phyloP scores from a whole-genome alignment of 2,888 invertebrate species.

The Dendrolimus pini region DNA sequence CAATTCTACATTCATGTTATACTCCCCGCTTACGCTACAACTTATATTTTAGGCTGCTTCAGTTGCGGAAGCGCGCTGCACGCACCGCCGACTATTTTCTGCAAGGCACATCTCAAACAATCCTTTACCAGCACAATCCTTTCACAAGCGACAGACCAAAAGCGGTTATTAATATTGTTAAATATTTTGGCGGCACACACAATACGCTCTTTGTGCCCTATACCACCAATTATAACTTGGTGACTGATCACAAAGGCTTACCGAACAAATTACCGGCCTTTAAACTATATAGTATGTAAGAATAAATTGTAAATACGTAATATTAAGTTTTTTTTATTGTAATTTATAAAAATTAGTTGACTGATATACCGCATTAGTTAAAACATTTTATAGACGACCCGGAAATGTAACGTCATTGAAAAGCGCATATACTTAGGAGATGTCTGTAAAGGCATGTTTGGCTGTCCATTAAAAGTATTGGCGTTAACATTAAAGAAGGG shows the following conservation, averaged over 20 bases:
- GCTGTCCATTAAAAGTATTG: too few species aligned
- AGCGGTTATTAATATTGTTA: conserved; percentile 57
- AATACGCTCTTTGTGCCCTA: conserved; percentile 33
- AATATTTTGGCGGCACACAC: conserved; percentile 57
- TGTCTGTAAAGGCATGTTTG: too few species aligned
- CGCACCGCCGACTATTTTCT: conserved; percentile 42
- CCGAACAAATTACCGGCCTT: neutral
- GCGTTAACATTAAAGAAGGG: too few species aligned
- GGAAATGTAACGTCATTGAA: too few species aligned
- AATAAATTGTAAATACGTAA: too few species aligned
- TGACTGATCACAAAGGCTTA: conserved; percentile 1
- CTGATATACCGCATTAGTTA: too few species aligned
- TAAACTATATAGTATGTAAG: too few species aligned
- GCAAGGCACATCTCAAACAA: conserved; percentile 54
- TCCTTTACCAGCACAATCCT: conserved; percentile 64
- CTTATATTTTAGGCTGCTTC: conserved; percentile 26
- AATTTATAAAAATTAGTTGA: too few species aligned
- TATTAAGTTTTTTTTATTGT: too few species aligned
- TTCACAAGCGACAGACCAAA: conserved; percentile 60
- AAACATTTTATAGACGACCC: too few species aligned
- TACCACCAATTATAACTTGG: conserved; percentile 23
- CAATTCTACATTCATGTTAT: too few species aligned
- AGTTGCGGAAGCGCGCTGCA: conserved; percentile 43
- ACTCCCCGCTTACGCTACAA: neutral
- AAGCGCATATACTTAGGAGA: too few species aligned